Evolutionary conservation across 1,140 invertebrate species (phyloP), one percentile per base, ranked within the genome.

Genomic region (Drosophila subpulchrella): DNA sequence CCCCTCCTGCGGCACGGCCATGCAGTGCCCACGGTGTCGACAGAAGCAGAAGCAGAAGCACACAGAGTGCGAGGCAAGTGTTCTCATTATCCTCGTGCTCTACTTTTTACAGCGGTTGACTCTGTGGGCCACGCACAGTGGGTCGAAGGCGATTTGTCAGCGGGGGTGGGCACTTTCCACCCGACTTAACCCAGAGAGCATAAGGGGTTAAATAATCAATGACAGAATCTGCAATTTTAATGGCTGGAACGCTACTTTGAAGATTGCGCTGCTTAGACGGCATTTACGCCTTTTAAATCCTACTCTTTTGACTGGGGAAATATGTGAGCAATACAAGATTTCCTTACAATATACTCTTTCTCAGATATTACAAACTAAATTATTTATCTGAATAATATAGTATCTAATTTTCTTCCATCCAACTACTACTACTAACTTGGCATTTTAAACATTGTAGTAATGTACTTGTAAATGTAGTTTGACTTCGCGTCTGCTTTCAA

Each of bases 71-170:
- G 67, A 82, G 66, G 66, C 47, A 83, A 86, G 82, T 88, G 83
- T 70, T 86, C 82, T 86, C 82, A 86, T 86, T 86, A 86, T 86
- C 79, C 83, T 79, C 75, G 71, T 86, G 82, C 79, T 86, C 82
- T 88, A 86, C 79, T 86, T 86, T 86, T 79, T 68, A 88, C 84
- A 79, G 84, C 66, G 72, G 73, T 76, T 76, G 56, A 65, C 63
- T 77, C 62, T 67, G 72, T 54, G 54, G 44, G 61, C 27, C 32
- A 30, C 36, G 62, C 53, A 76, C 74, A 76, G 62, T 76, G 74
- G 74, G 36, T 44, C 46, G n/a, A 66, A 27, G 38, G 10, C 36
- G 47, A 68, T 39, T 48, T 60, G 55, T 63, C 55, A 27, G 20
- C n/a, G 34, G 56, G 17, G 55, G 60, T 44, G 38, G 30, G 30